Base-by-base conservation (phyloP, 2,888 invertebrate genomes). In the Xestia rhomboidea region DNA sequence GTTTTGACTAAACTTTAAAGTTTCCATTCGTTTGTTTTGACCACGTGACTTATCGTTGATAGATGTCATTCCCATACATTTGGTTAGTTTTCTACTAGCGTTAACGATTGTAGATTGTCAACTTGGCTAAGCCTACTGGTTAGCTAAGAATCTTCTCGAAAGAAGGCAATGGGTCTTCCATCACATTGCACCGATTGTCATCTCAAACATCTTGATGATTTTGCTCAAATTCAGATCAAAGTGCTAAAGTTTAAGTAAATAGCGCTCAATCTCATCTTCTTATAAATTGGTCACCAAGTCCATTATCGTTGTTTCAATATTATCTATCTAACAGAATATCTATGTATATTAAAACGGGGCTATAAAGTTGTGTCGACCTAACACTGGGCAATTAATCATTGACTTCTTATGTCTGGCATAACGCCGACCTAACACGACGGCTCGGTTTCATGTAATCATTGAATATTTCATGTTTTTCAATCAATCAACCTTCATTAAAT, bases 401-500 rank as follows among this genome's bases (percentile, higher is more conserved):
- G 77, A 70, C 62, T 73, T 83, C 76, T 76, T 77, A 82, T 34
- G 77, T 82, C 73, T 77, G 83, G 68, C 76, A 72, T 81, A 68
- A 74, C 79, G 68, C 60, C 75, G 85, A 76, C 81, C 81, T 78
- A 81, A 81, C 78, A 77, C 77, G 79, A 70, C 38, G 72, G 68
- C 27, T 80, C 73, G 38, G 73, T 78, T 82, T 68, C 80, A 71
- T 63, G 83, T 84, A 75, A 83, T 87, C 76, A 78, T 82, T 85
- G 82, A 87, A 87, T 87, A 83, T 87, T 85, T 87, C 54, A 87
- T 83, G 71, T 67, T 75, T 76, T 73, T 66, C 77, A 70, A 87
- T 85, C 81, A 87, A 87, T 85, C 81, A 77, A 41, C 24, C 57
- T 49, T 71, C 49, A 70, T 71, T 73, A 54, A 77, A 69, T 81